Conservation (phyloP, 2,797 vertebrate genomes). For the Huso huso region DNA sequence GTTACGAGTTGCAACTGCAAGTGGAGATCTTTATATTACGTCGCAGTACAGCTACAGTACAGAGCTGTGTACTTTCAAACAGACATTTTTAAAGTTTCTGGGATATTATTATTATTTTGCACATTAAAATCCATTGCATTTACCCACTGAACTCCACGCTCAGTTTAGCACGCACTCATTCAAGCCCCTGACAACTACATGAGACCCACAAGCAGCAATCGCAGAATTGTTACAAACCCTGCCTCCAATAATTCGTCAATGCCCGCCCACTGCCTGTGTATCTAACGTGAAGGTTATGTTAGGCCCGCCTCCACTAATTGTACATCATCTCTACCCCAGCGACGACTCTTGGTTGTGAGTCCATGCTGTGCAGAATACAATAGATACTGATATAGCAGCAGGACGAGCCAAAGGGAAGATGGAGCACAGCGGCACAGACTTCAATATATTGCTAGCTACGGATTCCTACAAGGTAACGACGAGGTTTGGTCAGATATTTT, state of each 20-base stretch:
- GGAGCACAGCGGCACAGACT: slow-evolving; percentile 74
- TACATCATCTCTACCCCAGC: slow-evolving; percentile 16
- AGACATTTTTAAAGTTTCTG: no score
- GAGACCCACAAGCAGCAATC: neutral
- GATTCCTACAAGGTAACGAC: slow-evolving; percentile 88
- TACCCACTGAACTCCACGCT: neutral
- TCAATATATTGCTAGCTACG: slow-evolving; percentile 85
- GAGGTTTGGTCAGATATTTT: neutral
- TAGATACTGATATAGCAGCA: slow-evolving; percentile 44
- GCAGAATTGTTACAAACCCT: neutral
- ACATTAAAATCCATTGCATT: no score
- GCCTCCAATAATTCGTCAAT: slow-evolving; percentile 6
- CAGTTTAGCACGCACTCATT: neutral
- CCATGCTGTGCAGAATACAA: slow-evolving; percentile 32
- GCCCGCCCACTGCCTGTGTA: neutral
- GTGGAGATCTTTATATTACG: no score
- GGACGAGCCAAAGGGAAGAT: slow-evolving; percentile 60
- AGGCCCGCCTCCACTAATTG: slow-evolving; percentile 15
- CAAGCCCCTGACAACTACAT: slow-evolving; percentile 8
- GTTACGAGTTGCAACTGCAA: no score
- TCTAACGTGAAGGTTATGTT: neutral
- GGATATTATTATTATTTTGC: no score
- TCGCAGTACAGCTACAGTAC: no score
- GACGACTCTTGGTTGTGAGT: slow-evolving; percentile 24
- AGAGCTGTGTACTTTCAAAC: no score